These are phyloP conservation scores for Xiphorhynchus elegans DNA, from an alignment of 2,113 vertebrate genomes.

Conservation along the genomic window DNA sequence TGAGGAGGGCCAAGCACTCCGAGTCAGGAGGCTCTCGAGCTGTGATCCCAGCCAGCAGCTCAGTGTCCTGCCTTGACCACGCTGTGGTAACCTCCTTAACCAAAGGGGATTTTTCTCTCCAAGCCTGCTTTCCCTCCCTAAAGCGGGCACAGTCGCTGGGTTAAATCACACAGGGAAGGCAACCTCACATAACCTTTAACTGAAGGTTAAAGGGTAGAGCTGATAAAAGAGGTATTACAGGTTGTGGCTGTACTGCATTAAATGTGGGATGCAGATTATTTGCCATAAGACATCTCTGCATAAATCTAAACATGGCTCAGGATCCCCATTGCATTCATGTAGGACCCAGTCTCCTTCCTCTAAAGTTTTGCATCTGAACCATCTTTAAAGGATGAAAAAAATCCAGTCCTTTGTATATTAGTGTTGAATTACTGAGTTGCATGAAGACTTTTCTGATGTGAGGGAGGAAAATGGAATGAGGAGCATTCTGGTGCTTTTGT, in stretches of 20 bases:
- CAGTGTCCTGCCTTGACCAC: not conserved
- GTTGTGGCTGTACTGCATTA: not conserved
- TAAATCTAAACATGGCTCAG: not conserved
- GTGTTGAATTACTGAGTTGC: not conserved
- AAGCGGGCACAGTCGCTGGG: not conserved
- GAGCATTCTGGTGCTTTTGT: not conserved
- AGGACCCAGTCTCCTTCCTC: not conserved
- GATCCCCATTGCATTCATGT: not conserved
- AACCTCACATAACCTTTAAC: not conserved
- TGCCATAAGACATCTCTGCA: not conserved
- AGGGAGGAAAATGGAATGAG: not conserved
- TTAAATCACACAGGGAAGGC: not conserved
- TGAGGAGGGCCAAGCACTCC: not conserved
- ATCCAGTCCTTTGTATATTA: not conserved
- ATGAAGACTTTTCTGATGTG: not conserved
- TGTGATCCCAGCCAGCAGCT: not conserved
- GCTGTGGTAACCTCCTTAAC: not conserved
- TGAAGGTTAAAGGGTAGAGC: not conserved
- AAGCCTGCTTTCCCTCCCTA: not conserved
- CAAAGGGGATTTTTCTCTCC: not conserved
- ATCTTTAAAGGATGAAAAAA: not conserved
- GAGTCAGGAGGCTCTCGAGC: not conserved
- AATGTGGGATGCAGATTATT: not conserved
- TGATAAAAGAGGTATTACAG: not conserved
- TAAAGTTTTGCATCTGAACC: not conserved